Percentiles rank a stretch among this genome's conserved stretches.
Conservation (phyloP, 2,888 invertebrate species). For the Drosophila mimetica region DNA sequence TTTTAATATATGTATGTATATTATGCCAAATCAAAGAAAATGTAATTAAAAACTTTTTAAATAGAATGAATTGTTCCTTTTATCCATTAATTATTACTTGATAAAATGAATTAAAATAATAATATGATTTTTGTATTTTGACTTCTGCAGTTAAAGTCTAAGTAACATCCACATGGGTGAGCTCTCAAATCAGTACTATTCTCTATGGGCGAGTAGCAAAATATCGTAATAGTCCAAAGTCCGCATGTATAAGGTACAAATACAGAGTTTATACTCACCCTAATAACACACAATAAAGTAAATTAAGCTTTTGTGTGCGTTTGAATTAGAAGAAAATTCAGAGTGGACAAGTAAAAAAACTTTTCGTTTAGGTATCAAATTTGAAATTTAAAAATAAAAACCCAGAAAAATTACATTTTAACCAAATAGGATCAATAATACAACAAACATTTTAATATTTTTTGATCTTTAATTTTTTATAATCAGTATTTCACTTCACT, state of each 20-base stretch:
- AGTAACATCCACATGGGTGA: background rate
- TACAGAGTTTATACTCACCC: conserved; percentile 10
- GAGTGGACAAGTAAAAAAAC: background rate
- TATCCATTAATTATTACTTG: too few relatives aligned
- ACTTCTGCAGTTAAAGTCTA: background rate
- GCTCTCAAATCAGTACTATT: background rate
- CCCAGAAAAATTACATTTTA: background rate
- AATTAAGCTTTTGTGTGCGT: conserved; percentile 26
- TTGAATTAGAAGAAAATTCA: conserved; percentile 13
- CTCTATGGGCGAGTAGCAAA: background rate
- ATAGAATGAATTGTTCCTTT: too few relatives aligned
- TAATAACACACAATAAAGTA: conserved; percentile 18
- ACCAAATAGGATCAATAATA: too few relatives aligned
- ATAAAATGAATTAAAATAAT: too few relatives aligned
- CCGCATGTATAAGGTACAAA: conserved; percentile 4
- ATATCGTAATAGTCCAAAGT: conserved; percentile 5
- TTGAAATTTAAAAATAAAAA: background rate
- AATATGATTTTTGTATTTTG: background rate
- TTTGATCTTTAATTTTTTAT: background rate
- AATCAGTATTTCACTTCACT: background rate
- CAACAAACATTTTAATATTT: too few relatives aligned
- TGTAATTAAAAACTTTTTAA: too few relatives aligned
- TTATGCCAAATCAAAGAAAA: too few relatives aligned
- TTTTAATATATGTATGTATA: too few relatives aligned
- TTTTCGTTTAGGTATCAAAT: background rate